phyloP scores from a whole-genome alignment of 2,113 vertebrate genomes.

The Oncorhynchus mykiss region DNA sequence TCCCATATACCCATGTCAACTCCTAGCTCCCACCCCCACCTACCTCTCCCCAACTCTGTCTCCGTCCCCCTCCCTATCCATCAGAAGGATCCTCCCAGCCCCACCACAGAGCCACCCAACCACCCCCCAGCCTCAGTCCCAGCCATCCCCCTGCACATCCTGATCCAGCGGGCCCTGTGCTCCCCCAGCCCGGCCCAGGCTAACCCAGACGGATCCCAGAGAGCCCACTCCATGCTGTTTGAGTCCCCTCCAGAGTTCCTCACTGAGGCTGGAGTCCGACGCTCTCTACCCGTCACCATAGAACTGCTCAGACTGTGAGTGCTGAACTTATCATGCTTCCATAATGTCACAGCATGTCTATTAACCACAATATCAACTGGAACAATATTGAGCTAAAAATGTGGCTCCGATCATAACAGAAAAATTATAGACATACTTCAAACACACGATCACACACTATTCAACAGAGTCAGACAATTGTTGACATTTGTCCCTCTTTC shows the following conservation, averaged over 20 bases:
- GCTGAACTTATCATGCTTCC: background rate
- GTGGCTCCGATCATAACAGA: no score
- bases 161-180: constrained; percentile 87
- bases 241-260: constrained; percentile 74
- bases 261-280: constrained; percentile 53
- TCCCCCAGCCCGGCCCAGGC: constrained; percentile 76
- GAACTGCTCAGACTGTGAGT: constrained; percentile 97
- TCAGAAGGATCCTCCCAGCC: constrained; percentile 47
- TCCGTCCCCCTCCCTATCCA: constrained; percentile 2
- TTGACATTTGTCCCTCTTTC: background rate
- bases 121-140: constrained; percentile 58
- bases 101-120: constrained; percentile 67
- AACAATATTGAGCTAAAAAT: no score
- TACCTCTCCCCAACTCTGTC: background rate
- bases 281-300: constrained; percentile 88
- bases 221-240: constrained; percentile 90
- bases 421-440: background rate
- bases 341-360: background rate
- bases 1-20: constrained; percentile 71
- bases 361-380: no score
- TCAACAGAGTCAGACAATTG: no score
- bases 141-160: constrained; percentile 83
- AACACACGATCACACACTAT: no score
- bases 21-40: constrained; percentile 51
- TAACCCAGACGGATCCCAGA: constrained; percentile 75